Evolutionary conservation across 2,797 vertebrate species (phyloP), one percentile per base, ranked within the genome.

Genomic region (Cossypha dichroa): DNA sequence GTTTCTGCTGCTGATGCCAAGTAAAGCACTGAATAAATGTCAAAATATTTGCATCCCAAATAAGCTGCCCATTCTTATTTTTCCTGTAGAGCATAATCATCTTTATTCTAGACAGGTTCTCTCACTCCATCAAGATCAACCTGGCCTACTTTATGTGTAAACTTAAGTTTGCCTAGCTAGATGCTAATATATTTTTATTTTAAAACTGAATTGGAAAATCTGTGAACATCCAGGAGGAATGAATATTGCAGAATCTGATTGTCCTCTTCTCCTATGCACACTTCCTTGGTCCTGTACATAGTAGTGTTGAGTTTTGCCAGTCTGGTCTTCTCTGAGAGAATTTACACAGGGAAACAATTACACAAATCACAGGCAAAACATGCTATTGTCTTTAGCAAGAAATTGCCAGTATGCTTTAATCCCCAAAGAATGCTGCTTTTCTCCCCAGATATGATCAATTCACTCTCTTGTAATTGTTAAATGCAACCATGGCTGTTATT

Each of bases 1-100:
- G 10, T 67, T 92, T 80, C 48, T 86, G 51, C 60, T 92, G 73
- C 28, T 85, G 60, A 77, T 83, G 78, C 64, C 78, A 92, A 93
- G 52, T 43, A 88, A 83, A 83, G 43, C 72, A 55, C 46, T 62
- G 82, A 74, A 94, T 85, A 92, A 77, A 85, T 93, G 91, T 95
- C 81, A 96, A 77, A 93, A 94, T 83, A 96, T 91, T 97, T 92
- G 68, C 72, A 90, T 95, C 60, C 54, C 81, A 85, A 94, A 92
- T 88, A 91, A 68, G 34, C 29, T 93, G 64, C 68, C 92, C 75
- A 77, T 96, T 95, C 79, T 85, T 80, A 75, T 67, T 83, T 89
- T 74, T 68, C 68, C 68, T 72, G 16, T 68, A 72, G 22, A 78
- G 20, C 18, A 88, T 85, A 91, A 93, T 88, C 56, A 83, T 94